Conservation (phyloP, 2,113 vertebrate species). For the Calyptomena viridis region DNA sequence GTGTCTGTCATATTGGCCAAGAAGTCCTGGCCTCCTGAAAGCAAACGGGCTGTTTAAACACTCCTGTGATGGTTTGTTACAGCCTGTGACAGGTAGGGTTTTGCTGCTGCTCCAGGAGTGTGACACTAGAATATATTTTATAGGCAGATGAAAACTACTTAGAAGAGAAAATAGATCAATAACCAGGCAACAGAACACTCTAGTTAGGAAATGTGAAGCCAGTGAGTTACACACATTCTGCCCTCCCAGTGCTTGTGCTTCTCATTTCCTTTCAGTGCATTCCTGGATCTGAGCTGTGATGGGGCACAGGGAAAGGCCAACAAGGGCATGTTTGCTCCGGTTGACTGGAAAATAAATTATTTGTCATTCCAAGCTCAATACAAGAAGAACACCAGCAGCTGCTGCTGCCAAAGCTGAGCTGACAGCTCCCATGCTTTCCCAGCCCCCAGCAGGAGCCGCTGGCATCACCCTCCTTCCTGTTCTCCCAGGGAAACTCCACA, state of each 20-base stretch:
- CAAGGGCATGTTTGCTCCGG: not conserved
- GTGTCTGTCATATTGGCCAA: rapidly evolving
- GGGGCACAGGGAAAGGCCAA: not conserved
- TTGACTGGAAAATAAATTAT: not conserved
- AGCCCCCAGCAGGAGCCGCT: rapidly evolving
- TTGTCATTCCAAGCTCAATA: rapidly evolving
- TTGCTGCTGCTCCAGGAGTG: not conserved
- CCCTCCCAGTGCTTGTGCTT: not conserved
- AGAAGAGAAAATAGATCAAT: not conserved
- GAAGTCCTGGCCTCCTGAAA: not conserved
- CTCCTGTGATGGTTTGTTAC: not conserved
- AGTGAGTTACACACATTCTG: not conserved
- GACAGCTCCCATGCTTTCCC: not conserved
- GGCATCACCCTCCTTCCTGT: rapidly evolving
- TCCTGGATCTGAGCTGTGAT: not conserved
- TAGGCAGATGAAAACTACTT: not conserved
- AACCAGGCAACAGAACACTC: not conserved
- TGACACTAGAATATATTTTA: not conserved
- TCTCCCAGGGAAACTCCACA: rapidly evolving
- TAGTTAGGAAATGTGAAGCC: not conserved
- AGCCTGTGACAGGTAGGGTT: not conserved
- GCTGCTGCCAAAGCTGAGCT: not conserved
- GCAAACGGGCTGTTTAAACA: not conserved
- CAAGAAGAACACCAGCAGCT: not conserved
- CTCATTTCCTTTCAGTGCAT: not conserved